phyloP scores from a whole-genome alignment of 2,797 vertebrate species.

The Darevskia nairensis region DNA sequence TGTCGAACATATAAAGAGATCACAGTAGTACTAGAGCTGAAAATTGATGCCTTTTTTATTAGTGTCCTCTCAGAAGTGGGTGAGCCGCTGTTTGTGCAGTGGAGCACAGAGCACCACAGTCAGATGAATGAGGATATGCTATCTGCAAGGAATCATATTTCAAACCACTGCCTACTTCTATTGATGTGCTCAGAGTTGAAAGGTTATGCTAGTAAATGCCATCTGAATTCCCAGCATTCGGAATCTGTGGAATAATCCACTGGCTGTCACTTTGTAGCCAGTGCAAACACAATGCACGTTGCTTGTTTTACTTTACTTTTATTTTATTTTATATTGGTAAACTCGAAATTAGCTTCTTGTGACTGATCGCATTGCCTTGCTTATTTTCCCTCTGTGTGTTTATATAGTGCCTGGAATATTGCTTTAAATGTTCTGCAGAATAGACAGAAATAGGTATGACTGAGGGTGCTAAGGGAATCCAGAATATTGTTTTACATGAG shows the following conservation, averaged over 20 bases:
- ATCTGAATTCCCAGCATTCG: constrained; percentile 81
- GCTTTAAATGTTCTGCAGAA: constrained; percentile 57
- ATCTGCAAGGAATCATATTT: constrained; percentile 88
- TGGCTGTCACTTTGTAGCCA: constrained; percentile 75
- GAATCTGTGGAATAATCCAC: constrained; percentile 78
- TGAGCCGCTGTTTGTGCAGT: constrained; percentile 84
- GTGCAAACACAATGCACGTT: constrained; percentile 57
- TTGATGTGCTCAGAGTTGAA: constrained; percentile 87
- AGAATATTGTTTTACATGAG: constrained; percentile 62
- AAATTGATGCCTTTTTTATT: constrained; percentile 90
- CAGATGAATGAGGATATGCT: constrained; percentile 87
- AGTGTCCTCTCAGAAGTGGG: constrained; percentile 88
- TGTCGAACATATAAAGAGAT: constrained; percentile 88
- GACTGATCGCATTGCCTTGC: constrained; percentile 57
- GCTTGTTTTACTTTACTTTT: constrained; percentile 66
- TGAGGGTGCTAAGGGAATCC: constrained; percentile 66
- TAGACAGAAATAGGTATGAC: constrained; percentile 54
- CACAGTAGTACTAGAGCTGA: constrained; percentile 86
- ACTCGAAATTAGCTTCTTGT: constrained; percentile 76
- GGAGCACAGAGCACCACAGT: constrained; percentile 83
- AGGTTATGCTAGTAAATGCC: constrained; percentile 86
- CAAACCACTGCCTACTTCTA: constrained; percentile 84
- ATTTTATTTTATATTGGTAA: constrained; percentile 39
- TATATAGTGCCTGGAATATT: constrained; percentile 61
- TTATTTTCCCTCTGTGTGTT: constrained; percentile 49